Percentiles rank a stretch among this genome's conserved stretches.
Evolutionary conservation across 37 sponge, comb jelly and placozoan genomes (phyloP).

Genomic region (Lycopodina hypogea): DNA sequence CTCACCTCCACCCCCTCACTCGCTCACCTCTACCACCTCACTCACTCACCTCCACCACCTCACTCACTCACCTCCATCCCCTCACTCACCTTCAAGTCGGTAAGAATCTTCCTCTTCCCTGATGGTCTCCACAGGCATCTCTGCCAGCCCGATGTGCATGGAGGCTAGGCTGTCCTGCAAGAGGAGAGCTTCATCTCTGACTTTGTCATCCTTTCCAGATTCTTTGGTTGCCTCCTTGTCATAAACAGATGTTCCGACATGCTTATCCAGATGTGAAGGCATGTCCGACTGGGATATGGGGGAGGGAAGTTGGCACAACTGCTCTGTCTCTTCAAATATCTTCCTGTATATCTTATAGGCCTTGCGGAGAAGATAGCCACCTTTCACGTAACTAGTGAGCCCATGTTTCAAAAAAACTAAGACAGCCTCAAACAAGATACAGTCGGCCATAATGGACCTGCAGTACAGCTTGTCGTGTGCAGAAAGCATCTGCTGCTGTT

Average conservation of each 20-base stretch:
- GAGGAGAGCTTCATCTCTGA: background rate
- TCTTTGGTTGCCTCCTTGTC: constrained; percentile 29
- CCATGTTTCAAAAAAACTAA: constrained; percentile 76
- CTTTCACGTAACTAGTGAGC: constrained; percentile 87
- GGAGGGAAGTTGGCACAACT: constrained; percentile 52
- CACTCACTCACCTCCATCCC: no score
- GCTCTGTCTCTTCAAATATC: constrained; percentile 60
- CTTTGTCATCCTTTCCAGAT: background rate
- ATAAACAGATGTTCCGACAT: constrained; percentile 58
- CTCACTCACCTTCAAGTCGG: background rate
- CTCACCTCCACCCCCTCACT: no score
- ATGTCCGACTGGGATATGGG: constrained; percentile 43
- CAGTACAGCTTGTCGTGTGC: constrained; percentile 59
- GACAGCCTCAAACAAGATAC: constrained; percentile 76
- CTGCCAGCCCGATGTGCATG: constrained; percentile 13
- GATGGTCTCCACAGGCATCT: background rate
- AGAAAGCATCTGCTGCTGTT: constrained; percentile 9
- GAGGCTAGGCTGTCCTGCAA: background rate
- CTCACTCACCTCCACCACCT: no score
- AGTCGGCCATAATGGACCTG: constrained; percentile 72
- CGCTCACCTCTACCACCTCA: no score
- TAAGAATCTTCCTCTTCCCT: background rate
- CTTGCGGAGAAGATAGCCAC: constrained; percentile 83
- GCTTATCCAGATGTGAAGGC: constrained; percentile 21
- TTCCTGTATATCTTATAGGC: constrained; percentile 88